Conservation (phyloP, 2,888 invertebrate species). For the Nephrotoma appendiculata region DNA sequence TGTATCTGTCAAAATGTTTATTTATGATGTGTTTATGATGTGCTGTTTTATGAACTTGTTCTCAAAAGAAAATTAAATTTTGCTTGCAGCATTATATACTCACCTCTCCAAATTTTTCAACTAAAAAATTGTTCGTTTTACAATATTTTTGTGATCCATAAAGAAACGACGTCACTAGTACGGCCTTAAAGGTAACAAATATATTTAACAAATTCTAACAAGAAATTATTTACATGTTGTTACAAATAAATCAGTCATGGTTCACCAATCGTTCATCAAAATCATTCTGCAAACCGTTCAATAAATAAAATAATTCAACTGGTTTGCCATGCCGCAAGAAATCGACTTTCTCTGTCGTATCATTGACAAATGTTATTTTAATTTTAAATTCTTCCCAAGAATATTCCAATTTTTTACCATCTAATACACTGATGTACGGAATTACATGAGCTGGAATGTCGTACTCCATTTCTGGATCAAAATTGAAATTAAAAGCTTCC, state of each 20-base stretch:
- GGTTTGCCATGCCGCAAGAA: background rate
- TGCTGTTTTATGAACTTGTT: too few relatives aligned
- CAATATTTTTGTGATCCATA: too few relatives aligned
- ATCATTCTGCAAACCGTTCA: background rate
- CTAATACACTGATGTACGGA: background rate
- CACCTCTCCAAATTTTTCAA: too few relatives aligned
- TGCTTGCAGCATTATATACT: too few relatives aligned
- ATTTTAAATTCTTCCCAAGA: background rate
- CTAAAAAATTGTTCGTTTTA: too few relatives aligned
- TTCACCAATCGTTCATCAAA: background rate
- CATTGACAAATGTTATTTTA: background rate
- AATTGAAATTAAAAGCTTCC: background rate
- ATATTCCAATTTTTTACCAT: background rate
- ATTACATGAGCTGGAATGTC: background rate
- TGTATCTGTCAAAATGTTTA: too few relatives aligned
- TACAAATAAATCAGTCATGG: background rate
- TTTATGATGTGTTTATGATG: too few relatives aligned
- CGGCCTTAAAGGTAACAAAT: too few relatives aligned
- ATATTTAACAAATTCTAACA: too few relatives aligned
- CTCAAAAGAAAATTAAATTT: too few relatives aligned
- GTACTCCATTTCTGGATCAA: background rate
- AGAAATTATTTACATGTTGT: too few relatives aligned
- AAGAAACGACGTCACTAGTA: too few relatives aligned
- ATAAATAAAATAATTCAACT: background rate
- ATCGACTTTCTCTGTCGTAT: background rate